phyloP scores from a whole-genome alignment of 2,888 invertebrate genomes.

The Eilema sororculum region DNA sequence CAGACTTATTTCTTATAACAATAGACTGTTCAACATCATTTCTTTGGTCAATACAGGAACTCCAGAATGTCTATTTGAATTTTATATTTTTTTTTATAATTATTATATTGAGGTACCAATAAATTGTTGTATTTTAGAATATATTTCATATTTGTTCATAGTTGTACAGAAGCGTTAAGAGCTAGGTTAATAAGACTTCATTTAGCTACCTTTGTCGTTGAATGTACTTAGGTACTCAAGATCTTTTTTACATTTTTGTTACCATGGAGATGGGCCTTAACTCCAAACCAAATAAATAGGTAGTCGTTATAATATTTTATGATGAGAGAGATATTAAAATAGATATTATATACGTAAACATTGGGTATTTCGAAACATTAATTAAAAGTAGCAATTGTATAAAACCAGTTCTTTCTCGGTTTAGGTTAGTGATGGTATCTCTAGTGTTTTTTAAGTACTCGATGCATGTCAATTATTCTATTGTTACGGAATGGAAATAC shows the following conservation, averaged over 20 bases:
- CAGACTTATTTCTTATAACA: too few relatives aligned
- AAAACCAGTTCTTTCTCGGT: slow-evolving; percentile 38
- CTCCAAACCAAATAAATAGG: neutral
- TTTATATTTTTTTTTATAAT: too few relatives aligned
- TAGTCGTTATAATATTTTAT: neutral
- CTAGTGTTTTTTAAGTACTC: slow-evolving; percentile 34
- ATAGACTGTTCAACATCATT: too few relatives aligned
- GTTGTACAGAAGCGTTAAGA: too few relatives aligned
- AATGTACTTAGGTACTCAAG: neutral
- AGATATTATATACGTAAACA: slow-evolving; percentile 14
- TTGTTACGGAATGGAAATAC: slow-evolving; percentile 48
- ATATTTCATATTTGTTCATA: too few relatives aligned
- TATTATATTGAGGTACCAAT: too few relatives aligned
- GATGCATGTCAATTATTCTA: slow-evolving; percentile 38
- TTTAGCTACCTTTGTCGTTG: too few relatives aligned
- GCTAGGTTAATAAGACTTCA: too few relatives aligned
- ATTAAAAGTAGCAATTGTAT: slow-evolving; percentile 17
- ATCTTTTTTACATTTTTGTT: neutral
- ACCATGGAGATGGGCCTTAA: slow-evolving; percentile 1
- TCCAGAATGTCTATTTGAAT: too few relatives aligned
- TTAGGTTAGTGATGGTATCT: slow-evolving; percentile 33
- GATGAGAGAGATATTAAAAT: neutral
- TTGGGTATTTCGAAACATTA: slow-evolving; percentile 8
- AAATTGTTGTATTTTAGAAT: too few relatives aligned
- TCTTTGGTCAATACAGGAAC: too few relatives aligned